Evolutionary conservation across 2,888 invertebrate genomes (phyloP), one percentile per base, ranked within the genome.

Genomic region (Rhagonycha lutea): DNA sequence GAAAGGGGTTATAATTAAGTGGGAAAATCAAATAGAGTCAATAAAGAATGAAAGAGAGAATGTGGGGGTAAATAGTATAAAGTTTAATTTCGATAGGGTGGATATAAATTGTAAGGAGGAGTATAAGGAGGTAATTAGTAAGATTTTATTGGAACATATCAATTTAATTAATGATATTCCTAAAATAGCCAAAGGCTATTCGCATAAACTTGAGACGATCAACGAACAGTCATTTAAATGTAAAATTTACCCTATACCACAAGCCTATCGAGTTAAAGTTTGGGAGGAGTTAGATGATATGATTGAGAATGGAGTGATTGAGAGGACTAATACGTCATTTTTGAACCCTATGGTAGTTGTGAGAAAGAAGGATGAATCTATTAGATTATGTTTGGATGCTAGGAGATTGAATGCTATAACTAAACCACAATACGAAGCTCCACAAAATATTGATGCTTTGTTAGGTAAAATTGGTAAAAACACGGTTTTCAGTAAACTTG

Each of bases 261-360:
- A 32, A 18, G 32, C 63, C 5, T 32, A 71, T 14, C 8, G 14
- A 18, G 11, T 1, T n/a, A n/a, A n/a, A n/a, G n/a, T n/a, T n/a
- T n/a, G n/a, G n/a, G n/a, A n/a, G n/a, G n/a, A n/a, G n/a, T n/a
- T 69, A 61, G 11, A 61, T 10, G 23, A 26, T 8, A 68, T 70
- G 67, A 7, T 68, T n/a, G 3, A 61, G 11, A n/a, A 67, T 10
- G 61, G 24, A 0, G 62, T 68, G 9, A 75, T 75, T 12, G 71
- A 72, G 32, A 14, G 18, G 14, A 26, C 63, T 0, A 68, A 7
- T 3, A 71, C 72, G 14, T n/a, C 8, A 11, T 75, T 28, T 26
- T 23, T 75, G 11, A 75, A 72, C 23, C 75, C 71, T 5, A 8
- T 75, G 12, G 72, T 75, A 10, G 69, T 72, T 10, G 61, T 75